Conservation (phyloP, 37 sponge, comb jelly and placozoan genomes). For the Spongilla lacustris region DNA sequence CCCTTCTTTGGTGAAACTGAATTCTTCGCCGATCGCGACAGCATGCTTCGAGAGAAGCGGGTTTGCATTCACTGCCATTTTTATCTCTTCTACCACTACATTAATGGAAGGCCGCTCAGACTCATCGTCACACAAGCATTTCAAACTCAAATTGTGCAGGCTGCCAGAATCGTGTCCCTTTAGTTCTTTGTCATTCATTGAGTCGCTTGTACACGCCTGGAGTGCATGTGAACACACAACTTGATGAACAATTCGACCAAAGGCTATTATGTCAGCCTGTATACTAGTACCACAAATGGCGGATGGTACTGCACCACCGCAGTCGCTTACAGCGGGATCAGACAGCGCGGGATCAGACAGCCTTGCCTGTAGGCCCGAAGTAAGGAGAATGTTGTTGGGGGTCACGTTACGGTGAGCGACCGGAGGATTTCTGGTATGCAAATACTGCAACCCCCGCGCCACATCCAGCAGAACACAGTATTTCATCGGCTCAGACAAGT, state of each 20-base stretch:
- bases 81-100: conserved; percentile 10
- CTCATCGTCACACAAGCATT: not conserved
- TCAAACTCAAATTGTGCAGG: not conserved
- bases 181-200: not conserved
- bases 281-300: not conserved
- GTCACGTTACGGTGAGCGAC: conserved; percentile 37
- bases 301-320: not conserved
- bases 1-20: not conserved
- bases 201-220: not conserved
- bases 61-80: not conserved
- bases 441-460: conserved; percentile 17
- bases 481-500: conserved; percentile 10
- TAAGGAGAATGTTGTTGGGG: conserved; percentile 38
- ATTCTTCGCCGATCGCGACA: not conserved
- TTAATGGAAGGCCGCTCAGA: not conserved
- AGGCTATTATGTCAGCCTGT: not conserved
- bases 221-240: not conserved
- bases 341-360: conserved; percentile 5
- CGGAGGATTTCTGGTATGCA: conserved; percentile 28
- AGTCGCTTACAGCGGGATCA: not conserved
- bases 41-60: conserved; percentile 9
- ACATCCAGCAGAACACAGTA: conserved; percentile 28
- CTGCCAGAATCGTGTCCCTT: not conserved
- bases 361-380: conserved; percentile 37
- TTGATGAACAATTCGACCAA: not conserved